phyloP scores from a whole-genome alignment of 2,797 vertebrate genomes.

The Sphenodon punctatus region DNA sequence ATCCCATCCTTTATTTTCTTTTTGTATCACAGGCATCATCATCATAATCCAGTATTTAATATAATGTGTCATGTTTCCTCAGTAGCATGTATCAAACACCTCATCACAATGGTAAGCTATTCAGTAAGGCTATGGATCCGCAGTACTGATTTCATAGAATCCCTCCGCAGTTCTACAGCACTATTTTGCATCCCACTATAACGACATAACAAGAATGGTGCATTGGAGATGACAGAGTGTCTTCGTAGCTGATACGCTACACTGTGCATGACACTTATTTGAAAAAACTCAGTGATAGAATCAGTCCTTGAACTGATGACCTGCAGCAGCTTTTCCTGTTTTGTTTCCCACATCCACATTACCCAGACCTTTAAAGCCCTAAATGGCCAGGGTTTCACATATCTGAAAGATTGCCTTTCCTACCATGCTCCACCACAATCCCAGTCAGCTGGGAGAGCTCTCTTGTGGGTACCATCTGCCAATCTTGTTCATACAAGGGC shows the following conservation, averaged over 20 bases:
- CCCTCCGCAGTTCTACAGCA: neutral
- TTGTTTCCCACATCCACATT: neutral
- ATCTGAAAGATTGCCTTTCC: too few relatives aligned
- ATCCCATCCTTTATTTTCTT: neutral
- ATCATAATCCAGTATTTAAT: too few relatives aligned
- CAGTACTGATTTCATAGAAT: neutral
- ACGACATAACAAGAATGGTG: neutral
- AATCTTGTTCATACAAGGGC: too few relatives aligned
- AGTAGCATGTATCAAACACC: neutral
- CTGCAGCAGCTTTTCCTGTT: neutral
- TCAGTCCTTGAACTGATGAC: neutral
- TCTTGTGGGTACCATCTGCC: too few relatives aligned
- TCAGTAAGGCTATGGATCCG: neutral
- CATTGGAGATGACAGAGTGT: neutral
- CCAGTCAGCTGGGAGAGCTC: too few relatives aligned
- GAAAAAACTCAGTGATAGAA: neutral
- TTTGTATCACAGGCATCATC: neutral
- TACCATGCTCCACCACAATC: too few relatives aligned
- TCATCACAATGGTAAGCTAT: neutral
- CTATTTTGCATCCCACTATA: neutral
- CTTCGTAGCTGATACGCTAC: too few relatives aligned
- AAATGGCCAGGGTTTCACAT: too few relatives aligned
- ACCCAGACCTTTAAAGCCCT: too few relatives aligned
- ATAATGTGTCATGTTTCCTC: neutral
- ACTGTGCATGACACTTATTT: neutral